Evolutionary conservation across 2,797 vertebrate species (phyloP), one percentile per base, ranked within the genome.

Genomic region (Austrolebias charrua): DNA sequence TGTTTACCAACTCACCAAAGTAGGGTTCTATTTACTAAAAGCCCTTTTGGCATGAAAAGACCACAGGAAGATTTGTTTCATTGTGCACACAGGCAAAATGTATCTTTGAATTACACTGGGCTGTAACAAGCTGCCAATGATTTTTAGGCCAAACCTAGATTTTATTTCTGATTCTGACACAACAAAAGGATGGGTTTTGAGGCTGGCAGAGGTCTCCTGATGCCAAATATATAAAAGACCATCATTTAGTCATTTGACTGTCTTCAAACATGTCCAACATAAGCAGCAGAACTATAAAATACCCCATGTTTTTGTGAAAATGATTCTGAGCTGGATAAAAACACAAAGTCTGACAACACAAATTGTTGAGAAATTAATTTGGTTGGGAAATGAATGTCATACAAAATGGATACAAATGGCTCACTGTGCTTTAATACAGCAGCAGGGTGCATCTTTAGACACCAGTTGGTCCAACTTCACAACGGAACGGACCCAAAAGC

Each of bases 381-480:
- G 28, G 51, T 28, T 59, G 46, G 19, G 43, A 70, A 66, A 75
- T 80, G 73, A 71, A 71, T 51, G 63, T 65, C 74, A 60, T 62
- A 57, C 60, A 79, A 81, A 81, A 75, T 35, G 33, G 62, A 75
- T 58, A 80, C 58, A 81, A 84, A 82, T 67, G 67, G 62, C 47
- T 71, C 51, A 68, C 52, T 56, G 55, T 75, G 63, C 53, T 77
- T 82, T 76, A 83, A 74, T 72, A 61, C 68, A 73, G 66, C 82
- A 80, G 83, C 78, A 66, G 78, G 76, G 73, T 61, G 76, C 79
- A 82, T 84, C 81, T 80, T 76, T 49, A 74, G 77, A 86, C 75
- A 84, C 75, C 80, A 78, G 75, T 85, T 84, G 84, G 83, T 88
- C 76, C 69, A 79, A 69, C 86, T 86, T 81, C 71, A 81, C 69